A percentile compares a stretch with the other conserved stretches of the same genome.
Conservation (phyloP, 2,113 vertebrate species). For the Aplodontia rufa region DNA sequence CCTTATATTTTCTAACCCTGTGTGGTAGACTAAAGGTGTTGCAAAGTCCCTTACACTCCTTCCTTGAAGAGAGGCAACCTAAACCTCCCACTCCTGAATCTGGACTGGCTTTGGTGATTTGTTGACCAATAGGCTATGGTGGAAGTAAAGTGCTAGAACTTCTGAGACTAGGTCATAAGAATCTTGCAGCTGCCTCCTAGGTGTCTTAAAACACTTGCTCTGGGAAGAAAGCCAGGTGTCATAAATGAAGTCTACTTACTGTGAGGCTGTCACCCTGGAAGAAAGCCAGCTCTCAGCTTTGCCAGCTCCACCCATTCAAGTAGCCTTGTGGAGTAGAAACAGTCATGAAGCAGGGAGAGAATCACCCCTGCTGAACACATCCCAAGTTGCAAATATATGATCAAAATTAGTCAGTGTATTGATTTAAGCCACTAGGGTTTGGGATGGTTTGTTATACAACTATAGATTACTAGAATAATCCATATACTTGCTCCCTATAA, state of each 20-base stretch:
- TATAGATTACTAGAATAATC: not conserved
- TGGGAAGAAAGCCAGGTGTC: not conserved
- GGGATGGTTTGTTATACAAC: not conserved
- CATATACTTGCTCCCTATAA: not conserved
- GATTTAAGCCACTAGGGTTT: not conserved
- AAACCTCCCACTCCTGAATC: not conserved
- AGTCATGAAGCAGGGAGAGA: not conserved
- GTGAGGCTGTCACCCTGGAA: not conserved
- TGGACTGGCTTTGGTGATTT: not conserved
- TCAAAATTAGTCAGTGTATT: not conserved
- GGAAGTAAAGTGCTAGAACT: not conserved
- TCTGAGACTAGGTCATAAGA: conserved; percentile 17
- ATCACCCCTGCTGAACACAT: not conserved
- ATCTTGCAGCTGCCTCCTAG: not conserved
- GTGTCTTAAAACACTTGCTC: not conserved
- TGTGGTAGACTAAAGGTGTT: not conserved
- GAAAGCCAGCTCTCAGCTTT: not conserved
- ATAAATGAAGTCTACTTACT: not conserved
- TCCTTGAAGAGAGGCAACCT: not conserved
- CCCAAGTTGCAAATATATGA: not conserved
- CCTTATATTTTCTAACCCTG: not conserved
- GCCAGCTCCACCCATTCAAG: not conserved
- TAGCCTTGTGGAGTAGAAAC: no score
- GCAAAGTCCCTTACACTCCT: not conserved
- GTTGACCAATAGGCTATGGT: not conserved